These are phyloP conservation scores for Drosophila differens DNA, from an alignment of 2,888 invertebrate genomes.

Conservation along the genomic window DNA sequence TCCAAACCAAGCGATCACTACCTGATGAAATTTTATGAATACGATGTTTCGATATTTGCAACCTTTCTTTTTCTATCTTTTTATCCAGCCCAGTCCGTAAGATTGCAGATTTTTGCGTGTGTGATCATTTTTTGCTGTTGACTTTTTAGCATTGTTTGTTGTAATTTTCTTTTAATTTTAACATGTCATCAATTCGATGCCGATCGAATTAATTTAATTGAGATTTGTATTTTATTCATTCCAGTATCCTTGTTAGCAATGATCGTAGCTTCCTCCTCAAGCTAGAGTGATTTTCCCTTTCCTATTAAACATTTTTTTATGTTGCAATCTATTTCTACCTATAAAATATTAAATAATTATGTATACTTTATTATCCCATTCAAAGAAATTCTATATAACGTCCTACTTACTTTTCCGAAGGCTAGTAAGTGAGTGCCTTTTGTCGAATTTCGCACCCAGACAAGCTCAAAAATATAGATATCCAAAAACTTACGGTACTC, in stretches of 20 bases:
- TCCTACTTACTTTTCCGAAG: background rate
- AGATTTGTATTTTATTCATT: background rate
- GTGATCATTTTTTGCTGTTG: too few relatives aligned
- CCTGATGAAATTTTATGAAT: too few relatives aligned
- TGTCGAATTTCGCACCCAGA: background rate
- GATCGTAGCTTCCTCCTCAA: background rate
- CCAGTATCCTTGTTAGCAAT: background rate
- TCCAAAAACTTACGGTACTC: background rate
- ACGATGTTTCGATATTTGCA: too few relatives aligned
- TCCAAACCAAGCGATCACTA: too few relatives aligned
- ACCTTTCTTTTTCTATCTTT: too few relatives aligned
- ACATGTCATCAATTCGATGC: too few relatives aligned
- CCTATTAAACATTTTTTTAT: background rate
- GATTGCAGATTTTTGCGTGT: too few relatives aligned
- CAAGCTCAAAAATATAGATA: background rate
- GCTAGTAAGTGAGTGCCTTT: background rate
- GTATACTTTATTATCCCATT: background rate
- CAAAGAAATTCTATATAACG: background rate
- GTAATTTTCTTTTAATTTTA: too few relatives aligned
- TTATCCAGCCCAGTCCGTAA: too few relatives aligned
- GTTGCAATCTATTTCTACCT: background rate
- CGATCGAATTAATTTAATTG: too few relatives aligned
- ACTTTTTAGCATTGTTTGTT: too few relatives aligned
- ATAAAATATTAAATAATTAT: background rate
- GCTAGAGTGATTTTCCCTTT: background rate